Base-by-base conservation (phyloP, 2,797 vertebrate species). In the Syncerus caffer region DNA sequence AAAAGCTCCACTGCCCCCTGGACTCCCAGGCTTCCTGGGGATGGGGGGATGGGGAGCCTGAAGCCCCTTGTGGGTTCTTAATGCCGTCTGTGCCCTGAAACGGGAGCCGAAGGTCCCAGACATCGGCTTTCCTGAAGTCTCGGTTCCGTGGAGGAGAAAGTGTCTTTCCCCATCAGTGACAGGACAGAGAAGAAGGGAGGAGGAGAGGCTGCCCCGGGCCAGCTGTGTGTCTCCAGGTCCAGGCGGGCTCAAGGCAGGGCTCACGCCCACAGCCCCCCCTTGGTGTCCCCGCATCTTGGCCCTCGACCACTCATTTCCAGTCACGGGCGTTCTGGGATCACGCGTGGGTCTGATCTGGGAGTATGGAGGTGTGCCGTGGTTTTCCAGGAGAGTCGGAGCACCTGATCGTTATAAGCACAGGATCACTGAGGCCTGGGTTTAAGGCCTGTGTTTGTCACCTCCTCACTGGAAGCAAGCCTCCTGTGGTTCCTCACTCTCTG, bases 361-460 rank as follows among this genome's bases (percentile, higher is more conserved):
- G 1, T n/a, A 0, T 25, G 51, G 4, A 27, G 42, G 29, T 4
- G 51, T 1, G 0, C 6, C 0, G 7, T 1, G 21, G 51, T 15
- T 29, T 86, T 23, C 86, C 4, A 0, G 19, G 67, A 62, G 64
- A n/a, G 58, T 31, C 0, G 0, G 10, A n/a, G 55, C 16, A 82
- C 38, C 16, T 79, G 25, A 23, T 50, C 34, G 58, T 79, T 79
- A 25, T 0, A 17, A 29, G 67, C 60, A 57, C 17, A 85, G 88
- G 29, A 34, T 78, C 76, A 50, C 64, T 50, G 47, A 6, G 51
- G 42, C 76, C 71, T 50, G 17, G 4, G 34, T 45, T 50, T 38
- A 50, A 23, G 15, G 51, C 27, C 45, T 2, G 16, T 19, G 25
- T 93, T 45, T 9, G 38, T 42, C 0, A 4, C 15, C 71, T 89